A percentile compares a stretch with the other conserved stretches of the same genome.
Evolutionary conservation across 1,140 invertebrate genomes (phyloP).

Genomic region (Drosophila novamexicana): DNA sequence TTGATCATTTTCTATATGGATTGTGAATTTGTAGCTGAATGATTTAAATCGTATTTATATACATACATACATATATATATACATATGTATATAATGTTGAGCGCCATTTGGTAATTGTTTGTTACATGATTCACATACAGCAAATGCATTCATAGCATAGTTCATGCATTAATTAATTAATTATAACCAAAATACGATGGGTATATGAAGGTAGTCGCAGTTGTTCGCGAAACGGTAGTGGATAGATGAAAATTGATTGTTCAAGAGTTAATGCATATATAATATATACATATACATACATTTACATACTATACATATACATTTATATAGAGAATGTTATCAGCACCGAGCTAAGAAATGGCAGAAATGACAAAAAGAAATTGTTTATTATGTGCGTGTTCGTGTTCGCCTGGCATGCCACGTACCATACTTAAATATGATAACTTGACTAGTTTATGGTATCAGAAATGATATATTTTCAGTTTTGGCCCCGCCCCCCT

Average conservation of each 20-base stretch:
- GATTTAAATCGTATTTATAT: slow-evolving; percentile 9
- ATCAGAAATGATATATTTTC: slow-evolving; percentile 2
- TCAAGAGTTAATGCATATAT: slow-evolving; percentile 22
- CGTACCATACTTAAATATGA: slow-evolving; percentile 5
- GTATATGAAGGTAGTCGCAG: slow-evolving; percentile 22
- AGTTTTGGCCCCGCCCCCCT: background rate
- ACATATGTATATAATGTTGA: slow-evolving; percentile 30
- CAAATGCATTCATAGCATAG: slow-evolving; percentile 22
- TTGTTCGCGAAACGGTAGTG: slow-evolving; percentile 33
- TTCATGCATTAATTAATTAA: slow-evolving; percentile 12
- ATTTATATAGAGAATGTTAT: slow-evolving; percentile 20
- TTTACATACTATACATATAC: background rate
- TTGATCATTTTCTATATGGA: background rate
- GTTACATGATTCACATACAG: slow-evolving; percentile 10
- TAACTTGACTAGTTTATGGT: background rate
- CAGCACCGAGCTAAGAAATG: slow-evolving; percentile 7
- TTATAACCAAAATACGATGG: slow-evolving; percentile 16
- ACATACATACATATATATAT: slow-evolving; percentile 12
- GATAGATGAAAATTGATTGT: slow-evolving; percentile 23
- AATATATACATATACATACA: slow-evolving; percentile 21
- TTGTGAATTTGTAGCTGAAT: slow-evolving; percentile 13
- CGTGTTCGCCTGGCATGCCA: slow-evolving; percentile 45
- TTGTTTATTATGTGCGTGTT: slow-evolving; percentile 56
- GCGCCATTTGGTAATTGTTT: slow-evolving; percentile 43
- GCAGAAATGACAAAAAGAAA: background rate